Percentiles rank a stretch among this genome's conserved stretches.
Conservation (phyloP, 2,888 invertebrate genomes). For the Drosophila meridionalis region DNA sequence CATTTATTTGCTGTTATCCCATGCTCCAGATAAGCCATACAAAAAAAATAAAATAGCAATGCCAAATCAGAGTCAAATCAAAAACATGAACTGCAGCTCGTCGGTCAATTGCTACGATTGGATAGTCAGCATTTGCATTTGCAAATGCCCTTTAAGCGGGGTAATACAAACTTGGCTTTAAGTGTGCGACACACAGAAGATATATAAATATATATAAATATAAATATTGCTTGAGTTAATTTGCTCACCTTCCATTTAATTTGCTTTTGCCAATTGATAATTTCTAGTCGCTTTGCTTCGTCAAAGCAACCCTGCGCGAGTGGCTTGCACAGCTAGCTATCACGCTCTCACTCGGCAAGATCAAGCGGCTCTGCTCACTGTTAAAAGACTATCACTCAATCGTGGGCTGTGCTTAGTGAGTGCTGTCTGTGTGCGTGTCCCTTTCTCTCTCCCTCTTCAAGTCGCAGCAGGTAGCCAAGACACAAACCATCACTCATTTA, state of each 20-base stretch:
- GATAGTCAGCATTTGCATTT: conserved; percentile 3
- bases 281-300: no score
- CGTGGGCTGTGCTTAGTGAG: not conserved
- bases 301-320: not conserved
- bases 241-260: no score
- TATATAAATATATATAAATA: not conserved
- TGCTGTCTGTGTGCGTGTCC: not conserved
- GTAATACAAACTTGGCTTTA: no score
- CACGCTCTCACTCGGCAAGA: not conserved
- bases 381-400: no score
- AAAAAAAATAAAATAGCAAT: conserved; percentile 22
- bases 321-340: not conserved
- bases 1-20: conserved; percentile 2
- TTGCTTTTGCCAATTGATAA: no score
- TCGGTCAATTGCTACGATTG: conserved; percentile 26
- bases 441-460: not conserved
- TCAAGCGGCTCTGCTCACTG: no score
- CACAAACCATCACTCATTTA: not conserved
- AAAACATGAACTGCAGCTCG: conserved; percentile 5
- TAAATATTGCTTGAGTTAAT: no score
- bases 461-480: not conserved
- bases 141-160: not conserved
- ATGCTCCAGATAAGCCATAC: conserved; percentile 18
- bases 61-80: conserved; percentile 12
- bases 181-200: not conserved